A percentile compares a stretch with the other conserved stretches of the same genome.
Conservation (phyloP, 1,140 invertebrate species). For the Drosophila asahinai region DNA sequence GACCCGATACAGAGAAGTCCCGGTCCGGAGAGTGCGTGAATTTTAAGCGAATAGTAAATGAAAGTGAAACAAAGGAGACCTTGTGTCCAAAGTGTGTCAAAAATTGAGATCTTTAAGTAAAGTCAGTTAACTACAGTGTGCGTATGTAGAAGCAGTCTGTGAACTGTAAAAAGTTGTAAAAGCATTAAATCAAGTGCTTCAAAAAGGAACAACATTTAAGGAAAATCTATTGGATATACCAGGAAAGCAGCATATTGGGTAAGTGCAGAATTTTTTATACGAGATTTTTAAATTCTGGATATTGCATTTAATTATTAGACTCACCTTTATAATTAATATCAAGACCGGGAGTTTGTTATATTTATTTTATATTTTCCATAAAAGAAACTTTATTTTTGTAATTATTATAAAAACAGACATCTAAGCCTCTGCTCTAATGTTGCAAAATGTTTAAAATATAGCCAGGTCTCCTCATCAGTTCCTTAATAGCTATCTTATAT, state of each 20-base stretch:
- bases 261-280: neutral
- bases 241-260: neutral
- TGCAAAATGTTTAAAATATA: too few species aligned
- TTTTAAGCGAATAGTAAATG: neutral
- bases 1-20: slow-evolving; percentile 23
- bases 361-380: too few species aligned
- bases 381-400: too few species aligned
- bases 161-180: neutral
- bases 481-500: too few species aligned
- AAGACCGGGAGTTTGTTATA: too few species aligned
- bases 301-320: too few species aligned
- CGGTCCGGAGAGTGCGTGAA: neutral
- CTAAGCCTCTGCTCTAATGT: too few species aligned
- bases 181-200: neutral
- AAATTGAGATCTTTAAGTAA: too few species aligned
- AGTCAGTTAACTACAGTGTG: neutral
- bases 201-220: neutral
- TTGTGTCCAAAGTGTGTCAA: neutral
- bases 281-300: neutral
- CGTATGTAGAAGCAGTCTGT: neutral
- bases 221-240: neutral
- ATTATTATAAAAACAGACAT: too few species aligned
- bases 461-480: too few species aligned
- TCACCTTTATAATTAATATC: too few species aligned
- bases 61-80: neutral